Base-by-base conservation (phyloP, 1,140 invertebrate genomes). In the Pseudachorutes palmiensis region DNA sequence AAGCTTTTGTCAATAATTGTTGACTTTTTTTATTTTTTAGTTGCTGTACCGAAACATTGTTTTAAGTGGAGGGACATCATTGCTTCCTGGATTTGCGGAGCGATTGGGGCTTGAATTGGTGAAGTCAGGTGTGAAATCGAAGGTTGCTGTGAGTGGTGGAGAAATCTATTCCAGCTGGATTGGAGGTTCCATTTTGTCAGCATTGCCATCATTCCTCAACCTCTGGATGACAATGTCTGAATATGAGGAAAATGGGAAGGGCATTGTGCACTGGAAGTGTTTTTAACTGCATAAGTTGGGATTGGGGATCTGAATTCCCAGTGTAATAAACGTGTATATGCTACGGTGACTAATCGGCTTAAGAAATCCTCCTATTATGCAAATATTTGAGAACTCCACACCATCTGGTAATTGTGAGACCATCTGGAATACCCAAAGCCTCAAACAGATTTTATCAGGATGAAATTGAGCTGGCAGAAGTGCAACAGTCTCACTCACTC, bases 221-320 rank as follows among this genome's bases (percentile, higher is more conserved):
- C 91, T 92, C 89, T 95, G 92, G 92, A 96, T 96, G 82, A 91
- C 88, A 76, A 94, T 94, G 79, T 89, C 94, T 80, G 91, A 95
- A 79, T 95, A 95, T 81, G 92, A 95, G 80, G 92, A 95, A 79
- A 92, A 89, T 75, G 92, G 92, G 72, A 91, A 92, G 71, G 88
- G 88, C 77, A 94, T 94, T 79, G 92, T 95, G 72, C 91, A 94
- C 85, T 87, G 92, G 82, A 95, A 94, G 82, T 94, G 92, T 84
- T 94, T 95, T 86, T 94, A 94, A 91, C n/a, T n/a, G n/a, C n/a
- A n/a, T n/a, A n/a, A n/a, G n/a, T n/a, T n/a, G n/a, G n/a, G n/a
- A n/a, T n/a, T n/a, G n/a, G n/a, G n/a, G n/a, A n/a, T n/a, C n/a
- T n/a, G n/a, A n/a, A n/a, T n/a, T n/a, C n/a, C n/a, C n/a, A n/a